Evolutionary conservation across 1,140 invertebrate species (phyloP).

Genomic region (Coenobita brevimanus): DNA sequence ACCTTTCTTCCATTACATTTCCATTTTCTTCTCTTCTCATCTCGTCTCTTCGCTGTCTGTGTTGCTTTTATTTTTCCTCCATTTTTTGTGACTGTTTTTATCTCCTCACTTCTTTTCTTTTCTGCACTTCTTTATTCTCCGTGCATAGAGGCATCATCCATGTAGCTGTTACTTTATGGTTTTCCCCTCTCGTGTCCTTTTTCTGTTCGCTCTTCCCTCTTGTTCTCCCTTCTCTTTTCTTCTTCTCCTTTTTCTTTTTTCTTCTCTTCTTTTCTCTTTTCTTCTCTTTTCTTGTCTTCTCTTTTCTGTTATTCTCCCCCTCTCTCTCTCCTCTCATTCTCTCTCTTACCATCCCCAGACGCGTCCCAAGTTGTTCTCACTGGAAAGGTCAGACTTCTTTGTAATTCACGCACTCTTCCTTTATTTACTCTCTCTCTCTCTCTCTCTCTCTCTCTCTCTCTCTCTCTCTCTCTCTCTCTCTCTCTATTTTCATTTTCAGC

Average conservation of each 20-base stretch:
- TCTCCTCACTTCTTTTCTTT: too few species aligned
- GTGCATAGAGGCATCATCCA: too few species aligned
- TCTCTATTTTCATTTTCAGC: too few species aligned
- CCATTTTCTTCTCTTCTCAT: too few species aligned
- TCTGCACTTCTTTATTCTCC: too few species aligned
- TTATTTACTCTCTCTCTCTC: not conserved
- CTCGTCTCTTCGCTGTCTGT: too few species aligned
- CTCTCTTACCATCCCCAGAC: not conserved
- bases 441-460: not conserved
- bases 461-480: not conserved
- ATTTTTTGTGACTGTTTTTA: too few species aligned
- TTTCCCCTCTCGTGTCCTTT: not conserved
- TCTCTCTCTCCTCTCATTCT: not conserved
- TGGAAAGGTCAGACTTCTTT: too few species aligned
- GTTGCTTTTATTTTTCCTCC: too few species aligned
- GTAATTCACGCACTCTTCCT: not conserved
- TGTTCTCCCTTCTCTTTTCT: not conserved
- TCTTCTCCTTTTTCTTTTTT: not conserved
- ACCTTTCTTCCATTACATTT: too few species aligned
- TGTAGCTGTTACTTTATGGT: not conserved
- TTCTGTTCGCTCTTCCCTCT: not conserved
- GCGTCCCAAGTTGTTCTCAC: too few species aligned
- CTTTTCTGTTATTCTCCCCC: not conserved
- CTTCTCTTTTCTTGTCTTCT: not conserved
- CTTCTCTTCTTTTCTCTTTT: not conserved